A percentile compares a stretch with the other conserved stretches of the same genome.
These are phyloP conservation scores for Mobula hypostoma DNA, from an alignment of 2,113 vertebrate species.

Conservation along the genomic window DNA sequence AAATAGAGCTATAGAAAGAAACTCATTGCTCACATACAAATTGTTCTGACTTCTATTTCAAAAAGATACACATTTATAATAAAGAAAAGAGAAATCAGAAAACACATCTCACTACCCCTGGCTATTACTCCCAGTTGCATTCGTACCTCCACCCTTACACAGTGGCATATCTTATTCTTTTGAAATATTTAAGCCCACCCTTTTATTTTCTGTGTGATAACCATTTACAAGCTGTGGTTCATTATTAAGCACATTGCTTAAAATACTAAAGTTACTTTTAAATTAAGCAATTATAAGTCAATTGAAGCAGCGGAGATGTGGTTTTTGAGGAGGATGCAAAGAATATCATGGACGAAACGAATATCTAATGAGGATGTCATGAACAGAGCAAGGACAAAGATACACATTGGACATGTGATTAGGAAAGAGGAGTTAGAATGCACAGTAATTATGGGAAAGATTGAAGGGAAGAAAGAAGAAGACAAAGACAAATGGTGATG, in stretches of 20 bases:
- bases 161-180: conserved; percentile 10
- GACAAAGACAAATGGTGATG: too few relatives aligned
- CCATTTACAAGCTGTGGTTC: not conserved
- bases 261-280: not conserved
- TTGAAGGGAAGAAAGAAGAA: too few relatives aligned
- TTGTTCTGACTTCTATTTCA: not conserved
- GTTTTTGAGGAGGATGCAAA: too few relatives aligned
- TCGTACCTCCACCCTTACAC: not conserved
- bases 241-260: conserved; percentile 5
- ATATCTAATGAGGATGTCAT: too few relatives aligned
- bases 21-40: not conserved
- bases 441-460: too few relatives aligned
- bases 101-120: not conserved
- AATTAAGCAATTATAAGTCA: not conserved
- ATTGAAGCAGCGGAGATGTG: too few relatives aligned
- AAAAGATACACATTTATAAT: conserved; percentile 1
- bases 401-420: too few relatives aligned
- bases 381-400: too few relatives aligned
- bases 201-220: conserved; percentile 17
- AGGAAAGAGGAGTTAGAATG: too few relatives aligned
- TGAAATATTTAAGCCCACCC: conserved; percentile 1
- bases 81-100: not conserved
- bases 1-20: not conserved
- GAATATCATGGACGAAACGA: too few relatives aligned
- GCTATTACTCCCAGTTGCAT: not conserved